Conservation (phyloP, 2,888 invertebrate genomes). For the Parnassius orleans region DNA sequence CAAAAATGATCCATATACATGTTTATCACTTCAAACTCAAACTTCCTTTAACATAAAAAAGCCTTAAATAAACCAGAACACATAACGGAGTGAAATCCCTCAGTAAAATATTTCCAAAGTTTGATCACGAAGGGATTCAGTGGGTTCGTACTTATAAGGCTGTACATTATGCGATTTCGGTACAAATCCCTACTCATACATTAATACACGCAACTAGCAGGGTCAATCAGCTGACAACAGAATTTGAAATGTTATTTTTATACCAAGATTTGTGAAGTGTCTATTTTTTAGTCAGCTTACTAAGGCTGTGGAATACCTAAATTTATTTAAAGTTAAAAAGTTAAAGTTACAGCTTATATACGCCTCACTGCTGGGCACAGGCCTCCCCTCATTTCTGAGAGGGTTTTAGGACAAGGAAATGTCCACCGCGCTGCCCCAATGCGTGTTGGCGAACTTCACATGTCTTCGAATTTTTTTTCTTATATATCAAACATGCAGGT, state of each 20-base stretch:
- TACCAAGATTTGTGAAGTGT: not conserved
- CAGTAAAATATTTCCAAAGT: slow-evolving; percentile 16
- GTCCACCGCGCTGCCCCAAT: too few species aligned
- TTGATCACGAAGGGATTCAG: slow-evolving; percentile 7
- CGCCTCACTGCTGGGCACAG: too few species aligned
- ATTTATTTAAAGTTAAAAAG: too few species aligned
- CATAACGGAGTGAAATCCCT: slow-evolving; percentile 4
- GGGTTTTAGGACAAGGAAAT: too few species aligned
- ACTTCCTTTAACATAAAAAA: not conserved
- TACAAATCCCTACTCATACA: slow-evolving; percentile 13
- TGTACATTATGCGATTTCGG: not conserved
- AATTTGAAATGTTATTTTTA: not conserved
- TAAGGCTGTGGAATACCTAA: too few species aligned
- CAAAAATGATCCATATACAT: too few species aligned
- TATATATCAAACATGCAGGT: too few species aligned
- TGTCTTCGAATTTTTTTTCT: too few species aligned
- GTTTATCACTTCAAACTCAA: not conserved
- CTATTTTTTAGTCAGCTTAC: too few species aligned
- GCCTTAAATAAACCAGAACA: slow-evolving; percentile 6
- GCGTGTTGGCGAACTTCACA: too few species aligned
- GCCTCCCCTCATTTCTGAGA: too few species aligned
- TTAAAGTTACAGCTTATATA: too few species aligned
- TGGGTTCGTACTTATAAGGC: not conserved
- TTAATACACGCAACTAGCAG: slow-evolving; percentile 4
- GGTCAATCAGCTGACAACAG: slow-evolving; percentile 1